These are phyloP conservation scores for Poeciliopsis retropinna DNA, from an alignment of 2,113 vertebrate genomes.

Conservation along the genomic window DNA sequence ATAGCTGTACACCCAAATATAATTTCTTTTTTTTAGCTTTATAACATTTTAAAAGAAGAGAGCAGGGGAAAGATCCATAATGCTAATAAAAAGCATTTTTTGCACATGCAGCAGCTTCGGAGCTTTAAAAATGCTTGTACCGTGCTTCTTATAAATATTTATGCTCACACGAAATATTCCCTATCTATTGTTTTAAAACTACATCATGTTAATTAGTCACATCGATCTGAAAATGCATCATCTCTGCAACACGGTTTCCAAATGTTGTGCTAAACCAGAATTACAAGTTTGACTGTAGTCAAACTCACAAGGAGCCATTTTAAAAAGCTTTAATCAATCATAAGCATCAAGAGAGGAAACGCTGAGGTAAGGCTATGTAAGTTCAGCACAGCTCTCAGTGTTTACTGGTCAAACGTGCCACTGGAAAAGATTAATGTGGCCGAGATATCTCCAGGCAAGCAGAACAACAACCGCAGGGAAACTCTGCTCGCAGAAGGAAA, in stretches of 20 bases:
- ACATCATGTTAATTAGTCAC: neutral
- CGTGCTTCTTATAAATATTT: neutral
- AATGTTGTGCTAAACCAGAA: neutral
- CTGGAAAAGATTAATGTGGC: constrained; percentile 64
- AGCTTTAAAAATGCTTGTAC: neutral
- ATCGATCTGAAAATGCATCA: neutral
- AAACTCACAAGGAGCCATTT: constrained; percentile 26
- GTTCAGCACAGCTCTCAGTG: constrained; percentile 48
- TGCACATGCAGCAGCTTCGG: neutral
- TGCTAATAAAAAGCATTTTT: neutral
- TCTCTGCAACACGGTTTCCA: neutral
- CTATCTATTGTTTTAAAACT: neutral
- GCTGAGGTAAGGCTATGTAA: constrained; percentile 50
- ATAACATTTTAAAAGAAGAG: neutral
- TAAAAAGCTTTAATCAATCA: constrained; percentile 60
- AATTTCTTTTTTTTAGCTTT: neutral
- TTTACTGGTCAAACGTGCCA: constrained; percentile 61
- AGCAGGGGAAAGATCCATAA: neutral
- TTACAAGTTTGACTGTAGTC: neutral
- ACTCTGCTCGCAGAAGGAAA: constrained; percentile 43
- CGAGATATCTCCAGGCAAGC: constrained; percentile 55
- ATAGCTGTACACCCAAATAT: neutral
- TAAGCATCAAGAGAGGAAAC: constrained; percentile 33
- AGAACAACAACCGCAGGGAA: constrained; percentile 49
- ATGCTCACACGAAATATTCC: neutral